These are phyloP conservation scores for Anguilla anguilla DNA, from an alignment of 2,797 vertebrate genomes.

Conservation along the genomic window DNA sequence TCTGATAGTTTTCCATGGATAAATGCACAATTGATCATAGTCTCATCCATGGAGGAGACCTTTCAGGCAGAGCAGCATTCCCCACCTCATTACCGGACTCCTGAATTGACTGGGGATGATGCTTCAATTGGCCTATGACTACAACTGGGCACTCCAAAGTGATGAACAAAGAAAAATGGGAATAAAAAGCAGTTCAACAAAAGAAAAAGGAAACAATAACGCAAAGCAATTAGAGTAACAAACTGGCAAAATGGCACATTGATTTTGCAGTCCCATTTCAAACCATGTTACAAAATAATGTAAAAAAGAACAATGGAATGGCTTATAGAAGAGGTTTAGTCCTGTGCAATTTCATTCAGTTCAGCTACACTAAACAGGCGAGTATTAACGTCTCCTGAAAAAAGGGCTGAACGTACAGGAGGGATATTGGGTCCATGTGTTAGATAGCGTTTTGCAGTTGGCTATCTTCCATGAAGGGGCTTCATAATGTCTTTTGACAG, in stretches of 20 bases:
- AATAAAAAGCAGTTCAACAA: neutral
- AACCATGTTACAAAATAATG: conserved; percentile 4
- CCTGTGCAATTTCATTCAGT: conserved; percentile 5
- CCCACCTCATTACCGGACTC: neutral
- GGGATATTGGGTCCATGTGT: conserved; percentile 40
- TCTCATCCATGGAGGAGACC: neutral
- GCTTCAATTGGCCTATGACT: neutral
- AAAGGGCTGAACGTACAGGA: conserved; percentile 31
- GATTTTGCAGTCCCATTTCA: neutral
- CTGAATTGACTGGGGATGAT: neutral
- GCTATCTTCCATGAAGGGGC: conserved; percentile 55
- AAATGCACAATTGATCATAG: neutral
- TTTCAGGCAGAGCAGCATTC: neutral
- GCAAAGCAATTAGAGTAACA: conserved; percentile 7
- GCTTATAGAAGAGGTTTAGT: neutral
- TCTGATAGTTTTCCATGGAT: too few species aligned
- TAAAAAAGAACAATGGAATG: neutral
- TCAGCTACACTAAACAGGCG: conserved; percentile 6
- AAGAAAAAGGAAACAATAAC: conserved; percentile 2
- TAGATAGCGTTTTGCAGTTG: conserved; percentile 53
- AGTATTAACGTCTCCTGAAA: conserved; percentile 33
- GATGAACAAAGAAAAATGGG: neutral
- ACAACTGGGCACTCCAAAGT: neutral
- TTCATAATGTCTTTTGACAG: conserved; percentile 66
- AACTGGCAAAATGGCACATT: neutral